phyloP scores from a whole-genome alignment of 2,797 vertebrate genomes.

The Pristis pectinata region DNA sequence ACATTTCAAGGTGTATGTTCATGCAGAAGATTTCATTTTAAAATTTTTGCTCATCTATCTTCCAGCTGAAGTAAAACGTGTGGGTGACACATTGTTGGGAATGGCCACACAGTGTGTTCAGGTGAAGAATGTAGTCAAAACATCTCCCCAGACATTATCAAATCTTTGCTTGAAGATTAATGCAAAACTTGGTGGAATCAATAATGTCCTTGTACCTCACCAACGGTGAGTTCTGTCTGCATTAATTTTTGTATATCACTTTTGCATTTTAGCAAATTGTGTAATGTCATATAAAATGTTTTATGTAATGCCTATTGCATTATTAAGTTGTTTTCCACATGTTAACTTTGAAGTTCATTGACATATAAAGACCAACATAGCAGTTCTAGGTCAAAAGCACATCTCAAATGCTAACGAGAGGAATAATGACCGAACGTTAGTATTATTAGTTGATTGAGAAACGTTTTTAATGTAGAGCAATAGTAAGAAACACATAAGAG shows the following conservation, averaged over 20 bases:
- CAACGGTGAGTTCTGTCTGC: conserved; percentile 71
- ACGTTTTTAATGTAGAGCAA: neutral
- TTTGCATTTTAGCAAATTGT: neutral
- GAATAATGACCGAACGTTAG: neutral
- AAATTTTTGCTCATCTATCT: conserved; percentile 14
- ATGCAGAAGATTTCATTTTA: neutral
- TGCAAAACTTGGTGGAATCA: conserved; percentile 94
- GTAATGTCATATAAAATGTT: neutral
- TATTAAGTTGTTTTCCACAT: conserved; percentile 30
- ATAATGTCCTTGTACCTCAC: conserved; percentile 96
- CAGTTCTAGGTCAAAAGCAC: neutral
- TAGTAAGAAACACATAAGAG: neutral
- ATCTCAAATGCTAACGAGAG: neutral
- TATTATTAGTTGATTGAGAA: neutral
- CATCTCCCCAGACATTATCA: conserved; percentile 93
- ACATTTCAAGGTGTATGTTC: neutral
- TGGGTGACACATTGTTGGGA: conserved; percentile 92
- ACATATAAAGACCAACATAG: neutral
- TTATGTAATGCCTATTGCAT: neutral
- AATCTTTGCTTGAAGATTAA: conserved; percentile 99
- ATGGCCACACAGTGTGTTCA: conserved; percentile 99
- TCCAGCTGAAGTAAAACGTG: conserved; percentile 94
- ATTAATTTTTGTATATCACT: neutral
- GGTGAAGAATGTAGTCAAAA: conserved; percentile 98
- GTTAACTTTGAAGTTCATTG: neutral